Evolutionary conservation across 2,888 invertebrate genomes (phyloP), one percentile per base, ranked within the genome.

Genomic region (Dichetophora obliterata): DNA sequence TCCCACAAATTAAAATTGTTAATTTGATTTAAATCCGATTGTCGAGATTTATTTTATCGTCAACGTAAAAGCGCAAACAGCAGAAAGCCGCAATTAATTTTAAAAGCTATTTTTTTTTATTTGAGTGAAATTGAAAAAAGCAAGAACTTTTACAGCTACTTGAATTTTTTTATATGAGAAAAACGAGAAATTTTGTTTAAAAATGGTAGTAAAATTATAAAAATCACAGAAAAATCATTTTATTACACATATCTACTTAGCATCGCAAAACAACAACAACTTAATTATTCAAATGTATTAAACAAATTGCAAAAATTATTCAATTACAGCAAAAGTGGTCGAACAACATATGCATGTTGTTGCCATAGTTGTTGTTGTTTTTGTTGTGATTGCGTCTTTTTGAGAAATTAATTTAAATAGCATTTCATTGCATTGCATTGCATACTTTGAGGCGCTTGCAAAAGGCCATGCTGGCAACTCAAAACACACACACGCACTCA

Each of bases 391-490:
- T 54, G 54, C 59, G 59, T 22, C 59, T 59, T 59, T 59, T 59
- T 11, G 24, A 59, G 19, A 19, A 66, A 66, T 66, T 66, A 43
- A 66, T 43, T 66, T 66, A 34, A 66, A 37, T 66, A 22, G 19
- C 43, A 37, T 66, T 19, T 4, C 31, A 34, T 63, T 66, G 65
- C 5, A 19, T 43, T 66, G 37, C 37, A n/a, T 66, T 66, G 43
- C 65, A 66, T 66, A 66, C 65, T 43, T 66, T 66, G 19, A 66
- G 65, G 65, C 37, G 22, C 19, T 16, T 43, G 65, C 14, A 59
- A 59, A 59, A 59, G 0, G 24, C 59, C 5, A 59, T 24, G 24
- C 22, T 37, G 37, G 6, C 54, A 54, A 22, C 54, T 22, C 5
- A n/a, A 54, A 6, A 19, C 54, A 54, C 54, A 54, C 54, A 54